Evolutionary conservation across 2,113 vertebrate genomes (phyloP).

Genomic region (Chaetodon auriga): DNA sequence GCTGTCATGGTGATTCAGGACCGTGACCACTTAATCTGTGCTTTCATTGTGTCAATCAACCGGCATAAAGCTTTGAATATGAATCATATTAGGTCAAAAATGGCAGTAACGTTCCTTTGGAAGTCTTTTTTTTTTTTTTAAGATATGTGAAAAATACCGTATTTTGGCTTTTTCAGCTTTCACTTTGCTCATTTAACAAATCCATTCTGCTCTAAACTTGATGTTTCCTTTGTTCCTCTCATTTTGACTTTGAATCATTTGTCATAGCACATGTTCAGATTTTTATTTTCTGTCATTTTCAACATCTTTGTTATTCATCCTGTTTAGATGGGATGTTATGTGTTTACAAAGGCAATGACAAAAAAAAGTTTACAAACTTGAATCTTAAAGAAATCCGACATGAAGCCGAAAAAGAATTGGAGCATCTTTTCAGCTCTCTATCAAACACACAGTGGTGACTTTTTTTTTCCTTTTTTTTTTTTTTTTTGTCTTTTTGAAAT

Average conservation of each 20-base stretch:
- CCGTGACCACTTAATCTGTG: slow-evolving; percentile 65
- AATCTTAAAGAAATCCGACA: slow-evolving; percentile 83
- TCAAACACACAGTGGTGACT: slow-evolving; percentile 75
- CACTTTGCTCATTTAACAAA: slow-evolving; percentile 71
- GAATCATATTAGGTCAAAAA: slow-evolving; percentile 70
- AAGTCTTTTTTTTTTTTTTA: slow-evolving; percentile 52
- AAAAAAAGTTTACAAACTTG: slow-evolving; percentile 85
- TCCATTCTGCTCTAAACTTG: slow-evolving; percentile 69
- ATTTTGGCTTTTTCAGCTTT: slow-evolving; percentile 62
- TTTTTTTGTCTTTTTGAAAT: slow-evolving; percentile 78
- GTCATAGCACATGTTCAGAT: slow-evolving; percentile 76
- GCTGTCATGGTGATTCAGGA: slow-evolving; percentile 66
- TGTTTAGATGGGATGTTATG: slow-evolving; percentile 78
- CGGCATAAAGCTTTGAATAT: slow-evolving; percentile 66
- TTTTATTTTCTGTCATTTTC: slow-evolving; percentile 73
- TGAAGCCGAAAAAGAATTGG: slow-evolving; percentile 80
- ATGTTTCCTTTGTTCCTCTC: slow-evolving; percentile 59
- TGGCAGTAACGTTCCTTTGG: slow-evolving; percentile 50
- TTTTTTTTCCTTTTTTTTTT: slow-evolving; percentile 2
- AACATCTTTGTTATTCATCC: slow-evolving; percentile 79
- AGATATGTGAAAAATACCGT: slow-evolving; percentile 59
- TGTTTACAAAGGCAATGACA: slow-evolving; percentile 86
- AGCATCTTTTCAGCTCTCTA: slow-evolving; percentile 76
- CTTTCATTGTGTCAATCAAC: slow-evolving; percentile 70
- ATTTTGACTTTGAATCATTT: slow-evolving; percentile 68